Percentiles rank a stretch among this genome's conserved stretches.
phyloP scores from a whole-genome alignment of 2,888 invertebrate species.

The Zonitis immaculata region DNA sequence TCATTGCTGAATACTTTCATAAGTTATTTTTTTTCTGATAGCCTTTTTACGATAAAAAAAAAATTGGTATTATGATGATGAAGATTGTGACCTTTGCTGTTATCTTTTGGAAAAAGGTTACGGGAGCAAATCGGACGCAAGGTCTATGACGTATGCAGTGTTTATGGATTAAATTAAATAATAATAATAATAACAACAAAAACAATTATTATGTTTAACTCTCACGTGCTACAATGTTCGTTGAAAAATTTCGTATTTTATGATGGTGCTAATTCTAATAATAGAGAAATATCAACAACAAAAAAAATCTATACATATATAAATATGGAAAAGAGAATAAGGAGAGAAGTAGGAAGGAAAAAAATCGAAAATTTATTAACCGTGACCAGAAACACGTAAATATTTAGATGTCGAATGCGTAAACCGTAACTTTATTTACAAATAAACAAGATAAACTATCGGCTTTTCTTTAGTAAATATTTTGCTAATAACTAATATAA shows the following conservation, averaged over 20 bases:
- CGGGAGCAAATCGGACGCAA: slow-evolving; percentile 33
- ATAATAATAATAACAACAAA: not conserved
- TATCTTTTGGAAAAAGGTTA: slow-evolving; percentile 23
- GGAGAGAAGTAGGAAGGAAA: not conserved
- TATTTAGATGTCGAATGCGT: slow-evolving; percentile 27
- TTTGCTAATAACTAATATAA: slow-evolving; percentile 1
- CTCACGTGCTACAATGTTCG: not conserved
- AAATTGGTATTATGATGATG: not conserved
- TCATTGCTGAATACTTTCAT: not conserved
- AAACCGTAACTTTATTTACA: slow-evolving; percentile 29
- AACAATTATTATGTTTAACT: no score
- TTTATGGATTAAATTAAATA: not conserved
- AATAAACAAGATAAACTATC: slow-evolving; percentile 18
- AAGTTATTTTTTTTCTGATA: not conserved
- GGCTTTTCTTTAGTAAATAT: slow-evolving; percentile 2
- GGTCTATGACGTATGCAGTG: slow-evolving; percentile 24
- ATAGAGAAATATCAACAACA: not conserved
- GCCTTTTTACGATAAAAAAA: not conserved
- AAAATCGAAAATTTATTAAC: slow-evolving; percentile 10
- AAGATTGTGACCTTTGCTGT: slow-evolving; percentile 14
- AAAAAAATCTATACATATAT: slow-evolving; percentile 9
- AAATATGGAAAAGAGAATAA: not conserved
- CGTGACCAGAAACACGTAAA: slow-evolving; percentile 24
- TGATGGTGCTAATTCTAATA: not conserved
- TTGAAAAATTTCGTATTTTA: not conserved